Conservation (phyloP, 2,888 invertebrate species). For the Tenthredo notha region DNA sequence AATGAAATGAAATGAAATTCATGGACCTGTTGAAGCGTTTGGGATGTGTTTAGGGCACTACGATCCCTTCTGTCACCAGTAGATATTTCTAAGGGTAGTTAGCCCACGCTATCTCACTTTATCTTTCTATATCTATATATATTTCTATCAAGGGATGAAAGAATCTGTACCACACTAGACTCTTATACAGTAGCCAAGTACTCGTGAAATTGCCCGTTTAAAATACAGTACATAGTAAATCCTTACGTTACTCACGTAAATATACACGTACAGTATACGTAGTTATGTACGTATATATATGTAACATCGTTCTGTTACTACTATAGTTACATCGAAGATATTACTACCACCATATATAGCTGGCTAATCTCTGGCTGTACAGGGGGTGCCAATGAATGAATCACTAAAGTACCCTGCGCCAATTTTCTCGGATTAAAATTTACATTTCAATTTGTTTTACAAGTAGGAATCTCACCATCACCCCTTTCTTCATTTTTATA, state of each 20-base stretch:
- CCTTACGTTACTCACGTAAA: not conserved
- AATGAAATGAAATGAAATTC: conserved; percentile 65
- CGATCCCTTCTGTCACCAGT: conserved; percentile 64
- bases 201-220: conserved; percentile 77
- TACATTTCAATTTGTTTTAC: conserved; percentile 56
- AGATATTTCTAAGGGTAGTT: conserved; percentile 73
- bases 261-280: not conserved
- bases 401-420: conserved; percentile 54
- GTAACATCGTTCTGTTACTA: not conserved
- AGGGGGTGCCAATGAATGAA: conserved; percentile 54
- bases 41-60: conserved; percentile 74
- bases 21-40: conserved; percentile 78
- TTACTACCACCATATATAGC: not conserved
- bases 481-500: not conserved
- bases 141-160: conserved; percentile 70
- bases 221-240: conserved; percentile 64
- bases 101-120: conserved; percentile 63
- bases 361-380: conserved; percentile 31
- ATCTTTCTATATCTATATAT: not conserved
- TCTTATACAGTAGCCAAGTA: conserved; percentile 73
- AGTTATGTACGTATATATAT: not conserved
- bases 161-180: conserved; percentile 59
- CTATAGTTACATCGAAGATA: not conserved
- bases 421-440: conserved; percentile 57
- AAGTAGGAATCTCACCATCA: not conserved